Base-by-base conservation (phyloP, 2,797 vertebrate species). In the Poecilia wingei region DNA sequence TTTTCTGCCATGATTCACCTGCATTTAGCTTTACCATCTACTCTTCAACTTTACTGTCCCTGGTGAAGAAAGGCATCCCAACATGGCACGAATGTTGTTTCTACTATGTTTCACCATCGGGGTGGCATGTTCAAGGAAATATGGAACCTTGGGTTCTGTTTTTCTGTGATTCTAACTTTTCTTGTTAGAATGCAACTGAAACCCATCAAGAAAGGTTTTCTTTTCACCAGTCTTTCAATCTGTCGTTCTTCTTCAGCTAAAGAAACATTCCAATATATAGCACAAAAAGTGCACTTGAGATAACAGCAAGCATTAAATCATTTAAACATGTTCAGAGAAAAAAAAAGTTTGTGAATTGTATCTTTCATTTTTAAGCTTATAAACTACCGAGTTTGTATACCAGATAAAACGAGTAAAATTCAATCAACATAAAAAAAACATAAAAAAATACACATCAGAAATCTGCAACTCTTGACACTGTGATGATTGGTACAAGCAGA, bases 401-500 rank as follows among this genome's bases (percentile, higher is more conserved):
- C 9, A 39, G 72, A 75, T 72, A 74, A 80, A 78, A 33, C 77
- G 1, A 6, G 22, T 74, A 55, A 81, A 82, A 28, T 43, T 7
- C 7, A 49, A 3, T 8, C 22, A 1, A 46, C 20, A 25, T 25
- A 1, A 51, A 51, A 9, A 25, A 14, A 4, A 16, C 4, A 20
- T 0, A 2, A 49, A 6, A 64, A 61, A 12, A 6, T 13, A 78
- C 61, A 33, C 70, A 79, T 77, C 64, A 55, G 75, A 79, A 87
- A 77, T 83, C 12, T 53, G 39, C 28, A 45, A 76, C 46, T 79
- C 76, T 81, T 87, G 83, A 86, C 87, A 89, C 83, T 68, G 80
- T 83, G 78, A 89, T 86, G 85, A 92, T 89, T 80, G 75, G 77
- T 75, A 72, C 78, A 79, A 81, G 86, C 77, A 84, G 77, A 80